Evolutionary conservation across 2,888 invertebrate genomes (phyloP), one percentile per base, ranked within the genome.

Genomic region (Eupsilia transversa): DNA sequence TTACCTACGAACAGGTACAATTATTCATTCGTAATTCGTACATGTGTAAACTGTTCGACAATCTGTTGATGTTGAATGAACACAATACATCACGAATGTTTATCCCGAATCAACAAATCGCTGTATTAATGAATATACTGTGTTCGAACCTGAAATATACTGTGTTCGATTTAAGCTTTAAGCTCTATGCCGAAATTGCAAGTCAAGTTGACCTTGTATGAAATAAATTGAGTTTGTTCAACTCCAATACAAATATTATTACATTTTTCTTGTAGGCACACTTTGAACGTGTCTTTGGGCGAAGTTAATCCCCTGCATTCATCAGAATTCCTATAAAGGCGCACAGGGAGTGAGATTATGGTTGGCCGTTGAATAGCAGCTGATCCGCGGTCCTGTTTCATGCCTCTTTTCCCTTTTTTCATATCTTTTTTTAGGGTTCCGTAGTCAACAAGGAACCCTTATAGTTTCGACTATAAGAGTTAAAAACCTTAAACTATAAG

Each of bases 231-330:
- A 77, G 81, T 87, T 87, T 87, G 74, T 83, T 79, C 75, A 85
- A 75, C 74, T 83, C 76, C 67, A 73, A 66, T 78, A 75, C 71
- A 85, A 82, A 87, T 83, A 77, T 83, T 85, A 76, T 81, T 72
- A 81, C 74, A 60, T 83, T 87, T 78, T 85, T 78, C 83, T 86
- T 78, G 70, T 67, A 77, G 61, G 64, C 69, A 67, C 66, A 75
- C 67, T 69, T 77, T 66, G 70, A 83, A 82, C 79, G 83, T 74
- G 78, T 85, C 82, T 85, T 87, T 87, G 79, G 77, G 84, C 80
- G 63, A 69, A 78, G 84, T 83, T 89, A 92, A 92, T 90, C 87
- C 88, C 78, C 80, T 87, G 89, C 87, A 89, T 90, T 90, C 89
- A 88, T 86, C 84, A 84, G 86, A 88, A 84, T 80, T 82, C 82